Conservation (phyloP, 2,888 invertebrate species). For the Lepidochrysops patricia region DNA sequence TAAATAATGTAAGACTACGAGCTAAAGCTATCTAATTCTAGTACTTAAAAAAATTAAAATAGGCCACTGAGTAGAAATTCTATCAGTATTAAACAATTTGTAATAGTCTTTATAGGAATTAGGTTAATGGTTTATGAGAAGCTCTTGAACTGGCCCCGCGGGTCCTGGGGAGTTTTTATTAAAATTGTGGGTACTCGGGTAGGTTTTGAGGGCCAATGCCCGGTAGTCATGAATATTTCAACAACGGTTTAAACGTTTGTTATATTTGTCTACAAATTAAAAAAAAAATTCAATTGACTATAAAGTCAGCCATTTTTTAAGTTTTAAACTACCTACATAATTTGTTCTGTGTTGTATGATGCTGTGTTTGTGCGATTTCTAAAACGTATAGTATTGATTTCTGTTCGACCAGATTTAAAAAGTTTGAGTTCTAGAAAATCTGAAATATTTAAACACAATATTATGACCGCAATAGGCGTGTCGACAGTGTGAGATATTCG, state of each 20-base stretch:
- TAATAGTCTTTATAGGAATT: slow-evolving; percentile 23
- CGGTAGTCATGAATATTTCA: background rate
- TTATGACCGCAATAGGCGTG: no score
- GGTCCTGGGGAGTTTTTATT: slow-evolving; percentile 17
- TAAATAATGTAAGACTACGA: background rate
- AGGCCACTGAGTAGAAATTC: background rate
- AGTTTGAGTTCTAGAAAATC: no score
- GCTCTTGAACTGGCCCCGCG: slow-evolving; percentile 20
- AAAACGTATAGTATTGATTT: no score
- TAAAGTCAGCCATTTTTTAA: no score
- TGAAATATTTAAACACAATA: no score
- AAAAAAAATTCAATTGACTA: no score
- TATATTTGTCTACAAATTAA: no score
- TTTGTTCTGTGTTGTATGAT: no score
- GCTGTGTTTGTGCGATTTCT: no score
- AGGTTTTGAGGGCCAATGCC: background rate
- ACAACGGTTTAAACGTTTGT: background rate
- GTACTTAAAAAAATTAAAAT: background rate
- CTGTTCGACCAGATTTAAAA: no score
- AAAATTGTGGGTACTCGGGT: slow-evolving; percentile 12
- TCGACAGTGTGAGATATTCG: no score
- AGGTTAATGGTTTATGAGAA: slow-evolving; percentile 25
- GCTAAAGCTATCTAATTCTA: background rate
- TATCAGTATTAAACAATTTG: slow-evolving; percentile 3
- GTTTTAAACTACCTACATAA: no score